These are phyloP conservation scores for Drosophila azteca DNA, from an alignment of 1,140 invertebrate species.

Conservation along the genomic window DNA sequence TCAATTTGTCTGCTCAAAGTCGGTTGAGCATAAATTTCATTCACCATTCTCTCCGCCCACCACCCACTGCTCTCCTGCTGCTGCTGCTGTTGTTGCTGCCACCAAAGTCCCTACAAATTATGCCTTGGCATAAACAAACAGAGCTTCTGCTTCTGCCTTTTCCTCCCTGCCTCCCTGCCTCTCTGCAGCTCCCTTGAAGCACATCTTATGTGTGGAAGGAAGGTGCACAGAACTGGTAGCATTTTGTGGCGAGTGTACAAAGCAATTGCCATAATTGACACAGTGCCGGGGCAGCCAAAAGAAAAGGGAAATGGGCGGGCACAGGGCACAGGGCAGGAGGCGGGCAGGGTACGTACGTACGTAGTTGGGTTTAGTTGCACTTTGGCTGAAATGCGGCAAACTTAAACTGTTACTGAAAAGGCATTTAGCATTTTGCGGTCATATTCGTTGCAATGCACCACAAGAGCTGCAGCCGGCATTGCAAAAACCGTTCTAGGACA, in stretches of 20 bases:
- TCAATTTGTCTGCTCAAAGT: constrained; percentile 20
- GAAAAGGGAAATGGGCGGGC: neutral
- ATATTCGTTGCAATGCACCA: constrained; percentile 54
- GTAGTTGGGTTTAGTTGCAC: constrained; percentile 38
- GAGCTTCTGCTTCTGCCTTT: constrained; percentile 8
- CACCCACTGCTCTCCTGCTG: no score
- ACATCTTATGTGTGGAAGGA: constrained; percentile 36
- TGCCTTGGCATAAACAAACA: constrained; percentile 23
- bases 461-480: constrained; percentile 30
- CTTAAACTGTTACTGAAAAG: constrained; percentile 68
- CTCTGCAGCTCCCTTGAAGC: constrained; percentile 34
- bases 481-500: constrained; percentile 48
- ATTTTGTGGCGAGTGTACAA: constrained; percentile 63
- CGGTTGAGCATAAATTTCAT: constrained; percentile 20
- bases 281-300: constrained; percentile 9
- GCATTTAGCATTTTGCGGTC: constrained; percentile 68
- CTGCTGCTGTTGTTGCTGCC: neutral
- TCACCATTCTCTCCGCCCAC: neutral
- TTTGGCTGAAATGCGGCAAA: constrained; percentile 65
- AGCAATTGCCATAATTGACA: constrained; percentile 69
- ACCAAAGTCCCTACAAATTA: constrained; percentile 16
- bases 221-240: constrained; percentile 55
- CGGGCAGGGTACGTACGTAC: neutral
- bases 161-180: no score
- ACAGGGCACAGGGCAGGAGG: neutral